Base-by-base conservation (phyloP, 2,888 invertebrate genomes). In the Biston betularia region DNA sequence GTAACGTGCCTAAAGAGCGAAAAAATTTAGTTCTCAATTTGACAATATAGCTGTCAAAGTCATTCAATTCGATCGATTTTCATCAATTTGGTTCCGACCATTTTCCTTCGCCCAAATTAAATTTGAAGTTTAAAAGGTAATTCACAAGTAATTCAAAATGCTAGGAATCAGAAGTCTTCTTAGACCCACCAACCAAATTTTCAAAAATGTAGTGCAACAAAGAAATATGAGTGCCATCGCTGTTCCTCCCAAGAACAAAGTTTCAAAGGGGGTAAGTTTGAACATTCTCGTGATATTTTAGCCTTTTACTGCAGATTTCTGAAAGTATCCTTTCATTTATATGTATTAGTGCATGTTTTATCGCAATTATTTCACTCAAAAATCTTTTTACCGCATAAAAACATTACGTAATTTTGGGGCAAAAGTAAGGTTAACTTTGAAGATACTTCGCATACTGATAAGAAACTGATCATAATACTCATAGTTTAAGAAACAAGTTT, bases 201-300 rank as follows among this genome's bases (percentile, higher is more conserved):
- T 86, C 53, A 90, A 85, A 68, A 90, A 86, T 86, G 88, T 84
- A 1, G 80, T 84, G 6, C 90, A 88, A 64, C 84, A 86, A 53
- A 88, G 92, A 46, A 88, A 86, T 71, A 92, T 92, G 91, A 90
- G 86, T 63, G 90, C 79, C 0, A 76, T 89, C 57, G 71, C 83
- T 15, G 77, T 83, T 7, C 90, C 92, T 0, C 79, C 90, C 0
- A 86, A 88, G 57, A 83, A 82, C 45, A 90, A 88, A 76, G 77
- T 91, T 53, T 81, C 89, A 4, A 85, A 67, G 60, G 90, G 75
- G n/a, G 92, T 92, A 80, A 81, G 92, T 86, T 50, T 10, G 42
- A 6, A 46, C 9, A 33, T 48, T 24, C 14, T 50, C 42, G 9
- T 6, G n/a, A 14, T 49, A 11, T 61, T 11, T 35, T 33, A 2